phyloP scores from a whole-genome alignment of 2,888 invertebrate genomes.

The Ophion ellenae region DNA sequence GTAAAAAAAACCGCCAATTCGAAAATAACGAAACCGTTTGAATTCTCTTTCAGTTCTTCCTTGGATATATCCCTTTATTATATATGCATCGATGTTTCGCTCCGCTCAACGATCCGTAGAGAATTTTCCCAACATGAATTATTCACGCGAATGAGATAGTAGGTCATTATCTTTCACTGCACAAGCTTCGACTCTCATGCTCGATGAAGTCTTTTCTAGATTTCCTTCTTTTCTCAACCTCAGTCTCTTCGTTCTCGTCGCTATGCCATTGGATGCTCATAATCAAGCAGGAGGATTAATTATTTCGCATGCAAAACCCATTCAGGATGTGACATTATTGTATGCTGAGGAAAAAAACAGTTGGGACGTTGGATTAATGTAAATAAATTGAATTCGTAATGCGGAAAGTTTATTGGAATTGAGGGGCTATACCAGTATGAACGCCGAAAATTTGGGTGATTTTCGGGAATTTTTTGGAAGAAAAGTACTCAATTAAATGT shows the following conservation, averaged over 20 bases:
- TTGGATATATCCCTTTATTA: slow-evolving; percentile 43
- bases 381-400: slow-evolving; percentile 5
- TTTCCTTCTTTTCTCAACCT: slow-evolving; percentile 46
- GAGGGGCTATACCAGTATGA: not conserved
- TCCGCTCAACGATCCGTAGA: slow-evolving; percentile 69
- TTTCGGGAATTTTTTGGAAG: too few relatives aligned
- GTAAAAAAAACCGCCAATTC: slow-evolving; percentile 10
- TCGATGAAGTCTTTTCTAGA: slow-evolving; percentile 66
- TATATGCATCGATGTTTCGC: slow-evolving; percentile 62
- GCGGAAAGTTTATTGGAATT: not conserved
- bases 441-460: too few relatives aligned
- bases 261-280: slow-evolving; percentile 37
- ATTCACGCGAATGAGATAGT: slow-evolving; percentile 69
- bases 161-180: slow-evolving; percentile 69
- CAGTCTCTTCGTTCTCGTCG: slow-evolving; percentile 37
- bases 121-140: slow-evolving; percentile 70
- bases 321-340: not conserved
- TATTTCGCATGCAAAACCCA: slow-evolving; percentile 16
- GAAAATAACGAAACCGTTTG: slow-evolving; percentile 22
- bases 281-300: slow-evolving; percentile 42
- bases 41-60: slow-evolving; percentile 20
- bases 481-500: too few relatives aligned
- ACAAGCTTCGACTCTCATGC: slow-evolving; percentile 62
- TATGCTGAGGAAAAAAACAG: slow-evolving; percentile 52
- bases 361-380: not conserved